Evolutionary conservation across 1,140 invertebrate species (phyloP).

Genomic region (Leptonema lineaticorne): DNA sequence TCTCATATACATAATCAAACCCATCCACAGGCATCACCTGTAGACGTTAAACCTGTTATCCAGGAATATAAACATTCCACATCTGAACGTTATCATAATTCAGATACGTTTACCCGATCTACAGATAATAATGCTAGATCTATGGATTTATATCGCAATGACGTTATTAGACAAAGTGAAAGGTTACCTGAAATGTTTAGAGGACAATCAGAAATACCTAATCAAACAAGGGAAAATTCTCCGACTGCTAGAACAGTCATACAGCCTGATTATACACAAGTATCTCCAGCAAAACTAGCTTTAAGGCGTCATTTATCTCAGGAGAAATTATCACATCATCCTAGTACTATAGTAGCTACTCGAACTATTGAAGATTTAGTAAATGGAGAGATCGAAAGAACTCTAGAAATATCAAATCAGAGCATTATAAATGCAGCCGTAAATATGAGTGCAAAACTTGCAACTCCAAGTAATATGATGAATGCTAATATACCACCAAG

Average conservation of each 20-base stretch:
- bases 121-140: background rate
- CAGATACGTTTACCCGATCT: background rate
- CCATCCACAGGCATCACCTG: constrained; percentile 16
- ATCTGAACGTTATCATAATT: constrained; percentile 31
- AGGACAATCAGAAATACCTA: constrained; percentile 42
- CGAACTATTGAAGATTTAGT: constrained; percentile 83
- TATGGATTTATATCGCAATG: constrained; percentile 23
- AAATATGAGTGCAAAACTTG: constrained; percentile 68
- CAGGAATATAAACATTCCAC: constrained; percentile 37
- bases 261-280: constrained; percentile 71
- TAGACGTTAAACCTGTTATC: constrained; percentile 33
- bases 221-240: constrained; percentile 39
- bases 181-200: constrained; percentile 34
- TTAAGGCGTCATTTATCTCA: constrained; percentile 78
- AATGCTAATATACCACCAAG: constrained; percentile 58
- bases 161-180: constrained; percentile 35
- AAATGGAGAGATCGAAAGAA: constrained; percentile 85
- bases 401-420: constrained; percentile 83
- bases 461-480: constrained; percentile 48
- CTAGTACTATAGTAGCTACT: constrained; percentile 57
- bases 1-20: constrained; percentile 13
- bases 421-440: constrained; percentile 82
- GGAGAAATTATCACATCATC: constrained; percentile 65
- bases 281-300: constrained; percentile 83
- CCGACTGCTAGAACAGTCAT: constrained; percentile 40